phyloP scores from a whole-genome alignment of 2,888 invertebrate species.

The Crossocerus cetratus region DNA sequence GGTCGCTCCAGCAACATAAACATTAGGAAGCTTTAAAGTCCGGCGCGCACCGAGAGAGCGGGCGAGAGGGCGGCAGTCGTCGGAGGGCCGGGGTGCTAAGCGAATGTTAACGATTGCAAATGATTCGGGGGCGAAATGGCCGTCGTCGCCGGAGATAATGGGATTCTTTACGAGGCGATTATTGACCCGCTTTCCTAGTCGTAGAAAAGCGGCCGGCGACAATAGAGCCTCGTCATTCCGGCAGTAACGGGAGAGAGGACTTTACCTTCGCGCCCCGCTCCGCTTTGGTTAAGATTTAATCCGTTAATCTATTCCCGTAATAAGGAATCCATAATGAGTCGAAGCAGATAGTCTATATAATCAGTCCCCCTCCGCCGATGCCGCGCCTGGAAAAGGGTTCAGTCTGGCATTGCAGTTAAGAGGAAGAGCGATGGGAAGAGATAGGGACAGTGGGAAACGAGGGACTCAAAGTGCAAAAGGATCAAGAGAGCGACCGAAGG shows the following conservation, averaged over 20 bases:
- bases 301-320: slow-evolving; percentile 68
- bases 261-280: slow-evolving; percentile 20
- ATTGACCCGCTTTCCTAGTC: slow-evolving; percentile 60
- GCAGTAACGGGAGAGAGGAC: slow-evolving; percentile 35
- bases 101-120: slow-evolving; percentile 55
- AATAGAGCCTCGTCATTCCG: slow-evolving; percentile 33
- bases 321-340: slow-evolving; percentile 69
- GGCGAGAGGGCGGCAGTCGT: too few relatives aligned
- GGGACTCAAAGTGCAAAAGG: slow-evolving; percentile 7
- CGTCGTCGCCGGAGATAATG: slow-evolving; percentile 48
- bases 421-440: slow-evolving; percentile 31
- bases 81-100: slow-evolving; percentile 4
- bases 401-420: slow-evolving; percentile 22
- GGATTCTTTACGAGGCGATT: slow-evolving; percentile 63
- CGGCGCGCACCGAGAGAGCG: too few relatives aligned
- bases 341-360: slow-evolving; percentile 53
- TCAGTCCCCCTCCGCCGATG: slow-evolving; percentile 3
- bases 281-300: slow-evolving; percentile 62
- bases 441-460: slow-evolving; percentile 15
- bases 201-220: slow-evolving; percentile 48
- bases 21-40: too few relatives aligned
- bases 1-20: too few relatives aligned
- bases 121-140: slow-evolving; percentile 44
- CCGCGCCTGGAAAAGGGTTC: slow-evolving; percentile 46
- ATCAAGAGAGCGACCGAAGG: slow-evolving; percentile 14